Evolutionary conservation across 1,140 invertebrate genomes (phyloP), one percentile per base, ranked within the genome.

Genomic region (Apocrypta bakeri): DNA sequence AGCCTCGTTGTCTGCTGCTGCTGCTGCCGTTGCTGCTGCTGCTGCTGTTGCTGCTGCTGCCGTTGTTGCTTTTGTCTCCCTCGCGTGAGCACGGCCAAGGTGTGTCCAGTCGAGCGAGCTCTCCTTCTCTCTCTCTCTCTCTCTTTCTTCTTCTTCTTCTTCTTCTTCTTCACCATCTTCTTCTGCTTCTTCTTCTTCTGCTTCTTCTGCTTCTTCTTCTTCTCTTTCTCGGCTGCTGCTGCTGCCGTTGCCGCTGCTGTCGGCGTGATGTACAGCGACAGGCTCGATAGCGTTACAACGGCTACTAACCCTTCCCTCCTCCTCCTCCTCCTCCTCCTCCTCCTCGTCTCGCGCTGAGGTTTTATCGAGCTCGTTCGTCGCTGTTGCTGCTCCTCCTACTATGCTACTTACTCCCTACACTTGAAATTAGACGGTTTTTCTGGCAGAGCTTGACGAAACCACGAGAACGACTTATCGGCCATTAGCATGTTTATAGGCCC

Each of bases 241-340:
- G 37, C 63, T 88, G 85, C 86, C 88, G 89, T 56, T 88, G 91
- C 90, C 89, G 89, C 91, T 91, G 88, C 90, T 90, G 90, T 92
- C 90, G 88, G 89, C 88, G 90, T 92, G 91, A 92, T 92, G 91
- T 92, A 92, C 91, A 91, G 90, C 91, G 91, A 92, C 91, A 91
- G 91, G 86, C 88, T 90, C 90, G 91, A 92, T 92, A 92, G 90
- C 90, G 90, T 90, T 91, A 91, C 91, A 92, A 92, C 88, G 88
- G 91, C 91, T 92, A 92, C 91, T 91, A 92, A 90, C 89, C 90
- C 90, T 87, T 89, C 88, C 85, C 87, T 85, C 85, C 56, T 48
- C 37, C 68, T n/a, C n/a, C 14, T 64, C 63, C 29, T 42, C 14
- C 42, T 25, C 24, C 89, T 88, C 85, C 87, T 85, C 85, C 40